Evolutionary conservation across 2,113 vertebrate genomes (phyloP).

Genomic region (Proteles cristata): DNA sequence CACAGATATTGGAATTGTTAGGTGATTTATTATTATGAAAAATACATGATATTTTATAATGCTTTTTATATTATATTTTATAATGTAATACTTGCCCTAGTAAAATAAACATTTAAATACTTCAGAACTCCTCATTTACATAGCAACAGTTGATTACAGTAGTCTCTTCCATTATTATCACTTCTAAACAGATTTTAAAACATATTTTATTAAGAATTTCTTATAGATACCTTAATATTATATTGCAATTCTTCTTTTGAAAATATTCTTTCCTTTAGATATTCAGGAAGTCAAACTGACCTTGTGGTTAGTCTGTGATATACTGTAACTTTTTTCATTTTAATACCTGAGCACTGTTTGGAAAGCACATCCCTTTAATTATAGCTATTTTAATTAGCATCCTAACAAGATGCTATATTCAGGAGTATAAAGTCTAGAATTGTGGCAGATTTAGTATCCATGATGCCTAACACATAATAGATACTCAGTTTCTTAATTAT

Average conservation of each 20-base stretch:
- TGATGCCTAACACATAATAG: neutral
- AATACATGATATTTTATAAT: neutral
- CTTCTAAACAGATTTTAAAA: constrained; percentile 17
- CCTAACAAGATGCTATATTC: neutral
- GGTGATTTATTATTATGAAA: constrained; percentile 48
- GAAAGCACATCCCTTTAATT: neutral
- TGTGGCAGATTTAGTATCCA: neutral
- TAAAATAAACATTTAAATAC: neutral
- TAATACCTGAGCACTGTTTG: neutral
- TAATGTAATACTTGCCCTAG: neutral
- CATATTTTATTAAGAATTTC: neutral
- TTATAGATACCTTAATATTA: neutral
- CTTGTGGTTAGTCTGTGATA: neutral
- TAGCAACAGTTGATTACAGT: neutral
- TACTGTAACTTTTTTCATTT: neutral
- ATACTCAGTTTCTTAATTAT: constrained; percentile 31
- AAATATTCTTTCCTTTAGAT: constrained; percentile 10
- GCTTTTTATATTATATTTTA: too few species aligned
- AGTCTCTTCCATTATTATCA: constrained; percentile 19
- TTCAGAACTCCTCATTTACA: neutral
- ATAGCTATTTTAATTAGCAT: neutral
- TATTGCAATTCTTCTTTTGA: constrained; percentile 46
- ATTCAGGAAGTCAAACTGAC: neutral
- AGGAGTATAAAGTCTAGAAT: neutral
- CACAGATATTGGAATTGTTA: neutral